phyloP scores from a whole-genome alignment of 2,797 vertebrate species.

The Diglossa cyanea region DNA sequence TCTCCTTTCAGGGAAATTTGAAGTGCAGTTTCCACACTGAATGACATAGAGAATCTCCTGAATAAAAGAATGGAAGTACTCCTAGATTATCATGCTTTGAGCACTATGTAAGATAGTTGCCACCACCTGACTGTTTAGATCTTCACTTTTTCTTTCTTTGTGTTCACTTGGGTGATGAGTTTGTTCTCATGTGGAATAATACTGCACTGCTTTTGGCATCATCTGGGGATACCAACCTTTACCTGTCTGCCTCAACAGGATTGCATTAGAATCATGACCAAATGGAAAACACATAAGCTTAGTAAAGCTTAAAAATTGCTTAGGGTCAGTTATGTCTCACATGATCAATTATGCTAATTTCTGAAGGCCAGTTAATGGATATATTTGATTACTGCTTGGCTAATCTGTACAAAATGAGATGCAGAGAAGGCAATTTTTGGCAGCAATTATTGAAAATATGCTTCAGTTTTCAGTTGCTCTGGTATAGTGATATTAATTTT shows the following conservation, averaged over 20 bases:
- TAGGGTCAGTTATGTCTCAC: background rate
- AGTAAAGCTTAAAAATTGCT: background rate
- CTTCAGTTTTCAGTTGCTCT: background rate
- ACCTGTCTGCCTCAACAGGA: background rate
- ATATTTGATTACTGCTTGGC: constrained; percentile 32
- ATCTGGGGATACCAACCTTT: background rate
- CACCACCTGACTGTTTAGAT: background rate
- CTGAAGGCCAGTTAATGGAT: background rate
- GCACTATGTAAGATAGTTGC: background rate
- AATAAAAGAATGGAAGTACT: background rate
- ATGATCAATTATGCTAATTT: constrained; percentile 18
- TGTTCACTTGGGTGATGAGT: background rate
- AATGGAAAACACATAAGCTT: background rate
- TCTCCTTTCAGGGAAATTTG: background rate
- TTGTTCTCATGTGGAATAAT: background rate
- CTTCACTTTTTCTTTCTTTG: background rate
- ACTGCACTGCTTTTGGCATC: background rate
- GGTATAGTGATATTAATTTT: background rate
- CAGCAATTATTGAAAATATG: background rate
- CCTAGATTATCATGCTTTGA: background rate
- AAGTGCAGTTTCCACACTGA: background rate
- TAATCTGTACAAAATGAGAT: background rate
- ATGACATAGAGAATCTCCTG: background rate
- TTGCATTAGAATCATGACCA: background rate
- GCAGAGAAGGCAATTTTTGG: constrained; percentile 4